Evolutionary conservation across 2,797 vertebrate species (phyloP).

Genomic region (Brotula barbata): DNA sequence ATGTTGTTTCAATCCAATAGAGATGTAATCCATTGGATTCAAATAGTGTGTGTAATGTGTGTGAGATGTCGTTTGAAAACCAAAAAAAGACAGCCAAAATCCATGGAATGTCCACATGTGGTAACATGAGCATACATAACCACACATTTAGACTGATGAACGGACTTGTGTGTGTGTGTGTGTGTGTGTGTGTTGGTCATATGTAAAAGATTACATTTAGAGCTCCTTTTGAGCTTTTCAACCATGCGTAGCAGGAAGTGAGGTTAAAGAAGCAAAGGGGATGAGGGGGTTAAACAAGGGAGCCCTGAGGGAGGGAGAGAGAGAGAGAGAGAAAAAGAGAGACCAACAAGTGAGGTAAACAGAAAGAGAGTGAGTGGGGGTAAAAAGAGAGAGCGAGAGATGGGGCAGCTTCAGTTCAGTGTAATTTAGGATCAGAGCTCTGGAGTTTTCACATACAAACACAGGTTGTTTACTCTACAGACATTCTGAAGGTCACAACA

Average conservation of each 20-base stretch:
- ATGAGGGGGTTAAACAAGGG: constrained; percentile 23
- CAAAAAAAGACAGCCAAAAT: constrained; percentile 10
- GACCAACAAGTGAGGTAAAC: background rate
- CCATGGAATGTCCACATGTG: constrained; percentile 37
- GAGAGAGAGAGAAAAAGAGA: background rate
- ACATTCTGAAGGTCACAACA: constrained; percentile 42
- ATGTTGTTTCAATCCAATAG: constrained; percentile 15
- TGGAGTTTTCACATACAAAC: constrained; percentile 44
- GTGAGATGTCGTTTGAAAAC: constrained; percentile 23
- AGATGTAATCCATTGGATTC: constrained; percentile 5
- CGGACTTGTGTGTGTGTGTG: constrained; percentile 11
- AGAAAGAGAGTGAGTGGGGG: constrained; percentile 20
- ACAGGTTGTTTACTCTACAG: constrained; percentile 52
- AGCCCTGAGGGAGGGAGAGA: constrained; percentile 24
- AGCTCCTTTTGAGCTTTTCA: background rate
- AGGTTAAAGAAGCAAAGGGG: constrained; percentile 31
- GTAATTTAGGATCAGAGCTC: constrained; percentile 31
- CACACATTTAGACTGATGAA: constrained; percentile 32
- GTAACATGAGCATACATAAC: constrained; percentile 33
- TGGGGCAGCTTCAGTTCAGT: constrained; percentile 63
- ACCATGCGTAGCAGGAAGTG: constrained; percentile 24
- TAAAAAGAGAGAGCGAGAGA: too few relatives aligned
- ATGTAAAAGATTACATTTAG: constrained; percentile 13
- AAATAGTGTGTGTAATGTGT: constrained; percentile 2
- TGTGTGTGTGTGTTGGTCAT: constrained; percentile 17